Evolutionary conservation across 1,140 invertebrate genomes (phyloP), one percentile per base, ranked within the genome.

Genomic region (Drosophila eugracilis): DNA sequence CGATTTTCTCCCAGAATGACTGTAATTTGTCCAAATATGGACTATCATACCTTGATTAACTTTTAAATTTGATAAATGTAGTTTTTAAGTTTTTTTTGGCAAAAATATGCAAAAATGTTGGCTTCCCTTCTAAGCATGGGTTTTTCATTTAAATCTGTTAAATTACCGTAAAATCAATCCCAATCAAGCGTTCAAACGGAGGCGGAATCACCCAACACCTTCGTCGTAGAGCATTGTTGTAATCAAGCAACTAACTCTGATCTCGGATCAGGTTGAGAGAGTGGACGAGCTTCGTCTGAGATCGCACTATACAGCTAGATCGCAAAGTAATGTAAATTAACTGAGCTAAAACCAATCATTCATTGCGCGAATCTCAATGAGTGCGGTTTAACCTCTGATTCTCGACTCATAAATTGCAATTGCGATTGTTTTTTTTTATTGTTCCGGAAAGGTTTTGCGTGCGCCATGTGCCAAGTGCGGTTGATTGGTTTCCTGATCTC

Each of bases 301-400:
- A 36, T n/a, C 60, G n/a, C n/a, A 69, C 48, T 41, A 55, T 19
- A 34, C 34, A 22, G 48, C 15, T 50, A 17, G 28, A 62, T 60
- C 41, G 45, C 26, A 36, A 71, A 24, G 41, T 37, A 14, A 41
- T 30, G 36, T 5, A 15, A 36, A 49, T 32, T 15, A 6, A 24
- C 28, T 34, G 39, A 44, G 30, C 24, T 10, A 24, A 58, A 9
- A 55, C 21, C 19, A 41, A 48, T 45, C 59, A 84, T 78, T 84
- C 47, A 67, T 41, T 39, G 76, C 39, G 44, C 22, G 36, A 26
- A 34, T 39, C 76, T 63, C 76, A 42, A 28, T 26, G 60, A 55
- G 54, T 45, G 36, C 54, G 66, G 81, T 73, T 17, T 47, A 28
- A 36, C 17, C 47, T 34, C 21, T 9, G 19, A 15, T 26, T 42